Evolutionary conservation across 2,888 invertebrate species (phyloP).

Genomic region (Sarcophaga subvicina): DNA sequence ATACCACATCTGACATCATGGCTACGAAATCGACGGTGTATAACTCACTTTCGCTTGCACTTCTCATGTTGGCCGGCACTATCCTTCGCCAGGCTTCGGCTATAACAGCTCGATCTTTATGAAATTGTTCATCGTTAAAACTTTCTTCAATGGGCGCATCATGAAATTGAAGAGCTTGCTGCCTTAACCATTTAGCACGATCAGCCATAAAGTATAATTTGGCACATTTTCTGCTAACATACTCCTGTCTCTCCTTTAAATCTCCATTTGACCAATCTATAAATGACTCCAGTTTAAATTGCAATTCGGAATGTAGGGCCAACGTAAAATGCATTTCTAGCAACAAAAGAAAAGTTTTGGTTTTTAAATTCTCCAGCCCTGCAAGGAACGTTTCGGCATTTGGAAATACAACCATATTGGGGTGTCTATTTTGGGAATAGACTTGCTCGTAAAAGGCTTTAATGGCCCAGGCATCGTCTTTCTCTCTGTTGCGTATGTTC

Average conservation of each 20-base stretch:
- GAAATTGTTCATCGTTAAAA: slow-evolving; percentile 73
- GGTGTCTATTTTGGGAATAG: slow-evolving; percentile 76
- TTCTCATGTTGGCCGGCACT: slow-evolving; percentile 75
- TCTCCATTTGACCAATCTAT: slow-evolving; percentile 77
- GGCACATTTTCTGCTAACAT: slow-evolving; percentile 77
- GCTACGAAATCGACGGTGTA: slow-evolving; percentile 77
- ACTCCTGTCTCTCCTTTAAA: slow-evolving; percentile 76
- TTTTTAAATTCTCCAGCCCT: slow-evolving; percentile 77
- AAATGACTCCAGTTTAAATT: slow-evolving; percentile 76
- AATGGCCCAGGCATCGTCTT: slow-evolving; percentile 80
- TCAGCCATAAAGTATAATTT: slow-evolving; percentile 79
- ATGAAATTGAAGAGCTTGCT: slow-evolving; percentile 72
- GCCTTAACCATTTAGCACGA: slow-evolving; percentile 75
- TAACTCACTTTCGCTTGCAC: slow-evolving; percentile 74
- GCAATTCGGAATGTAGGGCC: slow-evolving; percentile 77
- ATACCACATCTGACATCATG: slow-evolving; percentile 75
- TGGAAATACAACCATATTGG: slow-evolving; percentile 77
- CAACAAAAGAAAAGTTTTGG: slow-evolving; percentile 78
- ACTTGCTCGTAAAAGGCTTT: slow-evolving; percentile 79
- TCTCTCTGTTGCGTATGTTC: slow-evolving; percentile 78
- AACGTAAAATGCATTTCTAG: slow-evolving; percentile 79
- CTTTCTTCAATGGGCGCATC: slow-evolving; percentile 74
- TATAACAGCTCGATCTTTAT: slow-evolving; percentile 75
- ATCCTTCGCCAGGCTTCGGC: slow-evolving; percentile 77
- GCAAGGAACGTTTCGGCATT: slow-evolving; percentile 74